Evolutionary conservation across 2,888 invertebrate genomes (phyloP), one percentile per base, ranked within the genome.

Genomic region (Habrosyne pyritoides): DNA sequence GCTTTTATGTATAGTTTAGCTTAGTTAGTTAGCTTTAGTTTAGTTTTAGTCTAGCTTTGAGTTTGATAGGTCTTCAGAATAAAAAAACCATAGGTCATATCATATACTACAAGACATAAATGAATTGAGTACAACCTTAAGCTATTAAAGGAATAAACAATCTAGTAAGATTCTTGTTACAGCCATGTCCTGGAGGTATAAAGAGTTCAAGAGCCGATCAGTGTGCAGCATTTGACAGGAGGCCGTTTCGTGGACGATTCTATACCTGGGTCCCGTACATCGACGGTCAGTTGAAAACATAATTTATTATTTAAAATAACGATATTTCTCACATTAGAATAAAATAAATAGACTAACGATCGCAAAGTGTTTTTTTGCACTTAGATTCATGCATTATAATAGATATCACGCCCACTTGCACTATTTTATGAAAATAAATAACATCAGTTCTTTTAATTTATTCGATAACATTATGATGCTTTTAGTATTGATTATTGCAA

Each of bases 181-280:
- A 97, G 97, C 94, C 94, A 55, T 97, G 97, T 87, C 91, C 94
- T 0, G 89, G 89, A 30, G 93, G 91, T 55, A 87, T 89, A 51
- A 85, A 81, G 53, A 96, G 96, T 80, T 93, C 95, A 77, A 93
- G 97, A 53, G 93, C 94, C 49, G 95, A 95, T 70, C 97, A 97
- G 84, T 97, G 97, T 76, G 94, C 95, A 2, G 89, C 93, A 4
- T 97, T 95, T 79, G 96, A 97, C 83, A 93, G 93, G 63, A 93
- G 95, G 69, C 94, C 95, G 2, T 97, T 96, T 81, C 94, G 95
- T 75, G 96, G 96, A 48, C 93, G 94, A 64, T 94, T 93, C 64
- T 96, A 96, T 81, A 93, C 93, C 21, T 97, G 97, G 97, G 94
- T 95, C 60, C 96, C 96, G 4, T 97, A 96, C 81, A 89, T 95